Percentiles rank a stretch among this genome's conserved stretches.
Conservation (phyloP, 2,113 vertebrate species). For the Psilopogon haemacephalus region DNA sequence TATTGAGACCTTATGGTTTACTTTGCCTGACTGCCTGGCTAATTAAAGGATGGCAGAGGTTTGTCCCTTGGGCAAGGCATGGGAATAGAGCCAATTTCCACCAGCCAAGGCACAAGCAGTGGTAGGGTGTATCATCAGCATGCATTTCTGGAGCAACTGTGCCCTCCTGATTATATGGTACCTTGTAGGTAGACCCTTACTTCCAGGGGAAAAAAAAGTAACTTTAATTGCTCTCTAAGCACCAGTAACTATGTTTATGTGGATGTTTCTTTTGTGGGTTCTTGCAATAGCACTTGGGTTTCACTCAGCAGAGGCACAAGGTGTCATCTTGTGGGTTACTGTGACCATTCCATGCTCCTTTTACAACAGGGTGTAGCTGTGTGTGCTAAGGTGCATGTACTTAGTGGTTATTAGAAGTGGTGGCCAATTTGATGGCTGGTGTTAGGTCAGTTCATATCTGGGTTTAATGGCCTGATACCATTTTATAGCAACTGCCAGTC, state of each 20-base stretch:
- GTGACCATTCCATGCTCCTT: not conserved
- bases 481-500: not conserved
- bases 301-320: not conserved
- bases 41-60: not conserved
- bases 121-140: not conserved
- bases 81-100: not conserved
- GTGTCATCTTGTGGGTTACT: not conserved
- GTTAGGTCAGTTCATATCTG: not conserved
- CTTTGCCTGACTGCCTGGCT: not conserved
- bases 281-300: not conserved
- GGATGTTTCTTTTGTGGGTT: not conserved
- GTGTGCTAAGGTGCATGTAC: not conserved
- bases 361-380: not conserved
- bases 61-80: not conserved
- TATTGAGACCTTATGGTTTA: slow-evolving; percentile 9
- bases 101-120: not conserved
- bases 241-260: rapidly evolving
- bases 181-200: not conserved
- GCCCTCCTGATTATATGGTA: not conserved
- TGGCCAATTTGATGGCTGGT: not conserved
- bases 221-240: not conserved
- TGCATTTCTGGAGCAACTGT: not conserved
- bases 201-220: not conserved
- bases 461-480: not conserved
- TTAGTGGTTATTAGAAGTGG: not conserved